Conservation (phyloP, 2,797 vertebrate genomes). For the Gouania willdenowi region DNA sequence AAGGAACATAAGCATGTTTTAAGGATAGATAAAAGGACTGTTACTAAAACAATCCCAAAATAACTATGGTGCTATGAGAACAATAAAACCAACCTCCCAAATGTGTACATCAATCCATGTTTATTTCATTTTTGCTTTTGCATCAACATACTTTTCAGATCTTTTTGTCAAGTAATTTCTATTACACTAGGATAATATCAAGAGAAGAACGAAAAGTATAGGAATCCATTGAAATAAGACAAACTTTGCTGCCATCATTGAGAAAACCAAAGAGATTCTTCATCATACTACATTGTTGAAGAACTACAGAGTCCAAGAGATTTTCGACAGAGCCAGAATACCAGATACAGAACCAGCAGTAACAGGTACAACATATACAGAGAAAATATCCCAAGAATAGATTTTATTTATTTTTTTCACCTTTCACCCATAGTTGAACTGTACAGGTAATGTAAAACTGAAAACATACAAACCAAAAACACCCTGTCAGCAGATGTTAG, state of each 20-base stretch:
- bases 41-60: no score
- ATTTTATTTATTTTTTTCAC: constrained; percentile 40
- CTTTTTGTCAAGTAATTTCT: constrained; percentile 72
- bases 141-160: constrained; percentile 78
- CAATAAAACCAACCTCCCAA: constrained; percentile 22
- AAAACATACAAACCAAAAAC: constrained; percentile 71
- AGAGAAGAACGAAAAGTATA: constrained; percentile 78
- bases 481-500: constrained; percentile 71
- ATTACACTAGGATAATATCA: constrained; percentile 80
- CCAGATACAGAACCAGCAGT: constrained; percentile 78
- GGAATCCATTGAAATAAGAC: constrained; percentile 78
- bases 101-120: constrained; percentile 80
- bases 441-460: constrained; percentile 79
- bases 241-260: constrained; percentile 73
- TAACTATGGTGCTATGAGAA: neutral
- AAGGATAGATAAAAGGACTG: no score
- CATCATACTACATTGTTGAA: constrained; percentile 65
- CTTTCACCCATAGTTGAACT: constrained; percentile 68
- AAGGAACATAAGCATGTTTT: no score
- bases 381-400: constrained; percentile 67
- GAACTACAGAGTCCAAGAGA: constrained; percentile 67
- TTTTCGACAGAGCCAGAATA: constrained; percentile 73
- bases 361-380: constrained; percentile 82
- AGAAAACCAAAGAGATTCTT: constrained; percentile 66
- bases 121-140: constrained; percentile 81